phyloP scores from a whole-genome alignment of 2,888 invertebrate species.

The Hydriomena furcata region DNA sequence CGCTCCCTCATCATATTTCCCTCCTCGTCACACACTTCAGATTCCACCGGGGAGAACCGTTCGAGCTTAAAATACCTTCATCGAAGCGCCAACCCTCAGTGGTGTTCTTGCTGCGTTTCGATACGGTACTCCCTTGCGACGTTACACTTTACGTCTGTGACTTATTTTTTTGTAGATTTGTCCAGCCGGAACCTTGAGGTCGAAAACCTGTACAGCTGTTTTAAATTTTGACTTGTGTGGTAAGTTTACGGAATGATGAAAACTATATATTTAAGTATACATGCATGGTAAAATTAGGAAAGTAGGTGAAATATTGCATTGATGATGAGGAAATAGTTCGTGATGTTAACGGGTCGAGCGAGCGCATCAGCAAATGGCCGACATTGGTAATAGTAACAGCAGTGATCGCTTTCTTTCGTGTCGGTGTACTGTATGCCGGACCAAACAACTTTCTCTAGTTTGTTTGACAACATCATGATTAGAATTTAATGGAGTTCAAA shows the following conservation, averaged over 20 bases:
- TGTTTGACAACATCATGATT: constrained; percentile 20
- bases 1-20: constrained; percentile 51
- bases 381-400: constrained; percentile 47
- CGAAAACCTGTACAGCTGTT: constrained; percentile 43
- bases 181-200: constrained; percentile 46
- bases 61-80: constrained; percentile 75
- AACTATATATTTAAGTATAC: constrained; percentile 27
- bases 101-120: constrained; percentile 64
- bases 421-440: constrained; percentile 32
- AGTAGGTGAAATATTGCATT: constrained; percentile 28
- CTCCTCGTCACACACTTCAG: constrained; percentile 49
- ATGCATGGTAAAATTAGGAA: constrained; percentile 29
- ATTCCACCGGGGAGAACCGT: constrained; percentile 63
- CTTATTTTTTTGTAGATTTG: constrained; percentile 62
- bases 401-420: constrained; percentile 69
- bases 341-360: constrained; percentile 42
- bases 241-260: constrained; percentile 49
- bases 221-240: constrained; percentile 49
- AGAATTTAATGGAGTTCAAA: neutral
- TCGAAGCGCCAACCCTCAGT: constrained; percentile 69
- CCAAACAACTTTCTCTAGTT: constrained; percentile 52
- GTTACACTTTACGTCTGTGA: constrained; percentile 58
- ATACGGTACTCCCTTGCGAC: constrained; percentile 49
- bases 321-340: constrained; percentile 30
- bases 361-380: constrained; percentile 67